Percentiles rank a stretch among this genome's conserved stretches.
Evolutionary conservation across 1,140 invertebrate genomes (phyloP).

Genomic region (Caenorhabditis latens): DNA sequence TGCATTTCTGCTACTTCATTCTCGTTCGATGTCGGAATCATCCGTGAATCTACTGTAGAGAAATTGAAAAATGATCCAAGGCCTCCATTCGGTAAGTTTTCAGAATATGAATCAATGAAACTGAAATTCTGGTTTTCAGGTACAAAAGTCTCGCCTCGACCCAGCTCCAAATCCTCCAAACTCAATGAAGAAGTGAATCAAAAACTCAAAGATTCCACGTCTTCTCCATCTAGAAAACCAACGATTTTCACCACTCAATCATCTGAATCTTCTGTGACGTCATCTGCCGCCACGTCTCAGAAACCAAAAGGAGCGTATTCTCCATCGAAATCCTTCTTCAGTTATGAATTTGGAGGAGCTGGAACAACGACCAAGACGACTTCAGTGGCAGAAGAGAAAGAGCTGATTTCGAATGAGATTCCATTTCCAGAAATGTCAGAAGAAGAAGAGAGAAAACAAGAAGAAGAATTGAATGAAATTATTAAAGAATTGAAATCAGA

Average conservation of each 20-base stretch:
- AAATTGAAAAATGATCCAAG: constrained; percentile 50
- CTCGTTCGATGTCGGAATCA: constrained; percentile 49
- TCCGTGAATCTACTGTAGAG: constrained; percentile 21
- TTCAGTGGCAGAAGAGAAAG: neutral
- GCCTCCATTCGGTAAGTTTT: constrained; percentile 43
- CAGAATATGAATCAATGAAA: neutral
- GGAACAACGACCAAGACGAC: constrained; percentile 3
- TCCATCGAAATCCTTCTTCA: constrained; percentile 42
- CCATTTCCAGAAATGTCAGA: constrained; percentile 7
- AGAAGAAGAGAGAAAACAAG: constrained; percentile 15
- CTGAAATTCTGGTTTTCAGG: neutral
- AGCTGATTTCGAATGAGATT: constrained; percentile 23
- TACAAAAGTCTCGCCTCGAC: constrained; percentile 24
- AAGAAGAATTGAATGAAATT: constrained; percentile 47
- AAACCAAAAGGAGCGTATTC: constrained; percentile 44
- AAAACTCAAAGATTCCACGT: neutral
- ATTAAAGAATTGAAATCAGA: constrained; percentile 48
- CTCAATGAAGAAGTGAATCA: constrained; percentile 3
- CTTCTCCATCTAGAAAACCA: neutral
- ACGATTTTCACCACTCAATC: neutral
- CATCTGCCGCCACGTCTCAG: neutral
- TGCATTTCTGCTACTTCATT: constrained; percentile 31
- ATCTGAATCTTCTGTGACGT: neutral
- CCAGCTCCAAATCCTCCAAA: constrained; percentile 8
- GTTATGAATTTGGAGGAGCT: constrained; percentile 29